Conservation (phyloP, 2,113 vertebrate genomes). For the Laticauda laticaudata region DNA sequence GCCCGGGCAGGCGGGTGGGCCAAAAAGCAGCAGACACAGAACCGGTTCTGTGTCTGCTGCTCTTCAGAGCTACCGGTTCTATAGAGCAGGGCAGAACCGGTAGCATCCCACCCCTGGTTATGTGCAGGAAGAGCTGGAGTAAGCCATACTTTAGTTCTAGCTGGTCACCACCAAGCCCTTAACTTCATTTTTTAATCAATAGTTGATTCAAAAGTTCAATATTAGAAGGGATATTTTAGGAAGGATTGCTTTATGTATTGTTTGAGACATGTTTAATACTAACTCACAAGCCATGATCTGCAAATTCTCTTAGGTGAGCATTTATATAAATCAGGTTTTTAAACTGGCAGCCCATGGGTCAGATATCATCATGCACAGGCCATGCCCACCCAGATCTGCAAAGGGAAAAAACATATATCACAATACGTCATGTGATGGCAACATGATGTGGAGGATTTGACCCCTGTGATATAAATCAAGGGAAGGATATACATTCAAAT, state of each 20-base stretch:
- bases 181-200: background rate
- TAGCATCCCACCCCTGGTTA: conserved; percentile 22
- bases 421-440: too few species aligned
- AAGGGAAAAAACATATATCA: too few species aligned
- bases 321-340: background rate
- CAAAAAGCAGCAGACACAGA: too few species aligned
- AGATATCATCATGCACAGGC: too few species aligned
- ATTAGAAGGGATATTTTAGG: background rate
- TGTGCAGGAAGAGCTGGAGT: conserved; percentile 1
- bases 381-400: too few species aligned
- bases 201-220: conserved; percentile 40
- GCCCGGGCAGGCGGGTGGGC: too few species aligned
- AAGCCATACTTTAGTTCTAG: fast-evolving
- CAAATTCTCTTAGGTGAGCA: background rate
- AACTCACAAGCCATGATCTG: background rate
- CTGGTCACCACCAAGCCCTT: background rate
- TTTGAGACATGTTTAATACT: background rate
- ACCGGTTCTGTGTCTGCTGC: too few species aligned
- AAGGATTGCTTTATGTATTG: background rate
- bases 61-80: too few species aligned
- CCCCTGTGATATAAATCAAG: background rate
- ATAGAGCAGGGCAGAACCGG: too few species aligned
- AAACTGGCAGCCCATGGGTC: too few species aligned
- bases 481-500: background rate
- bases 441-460: too few species aligned